Evolutionary conservation across 2,797 vertebrate species (phyloP), one percentile per base, ranked within the genome.

Genomic region (Gymnocypris eckloni): DNA sequence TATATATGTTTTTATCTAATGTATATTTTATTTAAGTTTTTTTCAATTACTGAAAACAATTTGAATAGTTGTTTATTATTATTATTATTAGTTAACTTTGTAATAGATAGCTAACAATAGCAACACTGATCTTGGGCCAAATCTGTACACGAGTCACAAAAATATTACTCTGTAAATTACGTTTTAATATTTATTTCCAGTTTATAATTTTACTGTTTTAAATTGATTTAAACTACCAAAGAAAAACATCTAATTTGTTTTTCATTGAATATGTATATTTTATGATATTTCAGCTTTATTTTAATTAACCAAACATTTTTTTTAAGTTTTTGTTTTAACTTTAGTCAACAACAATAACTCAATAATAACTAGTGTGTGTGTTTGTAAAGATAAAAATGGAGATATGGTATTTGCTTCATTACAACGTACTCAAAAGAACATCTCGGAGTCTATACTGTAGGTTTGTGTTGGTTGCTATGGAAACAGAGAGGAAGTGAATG

Each of bases 401-500:
- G 9, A 22, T 48, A 48, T 33, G 13, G 28, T 33, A 2, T 25
- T 45, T 28, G 25, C n/a, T 80, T 13, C 2, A 22, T 33, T 15
- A 28, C 25, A 25, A 66, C 48, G 33, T 16, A 25, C n/a, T 12
- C 22, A n/a, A 45, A 72, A 13, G 6, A 15, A 48, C 41, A 78
- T 37, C 76, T 41, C 18, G 12, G 33, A 33, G 33, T 33, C 33
- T 33, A 41, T 66, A 64, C 25, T 64, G 25, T 64, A 54, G 66
- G 43, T 54, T 61, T 77, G 41, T 85, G 61, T 66, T 43, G 54
- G 54, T 52, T 69, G 56, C 39, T 48, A 41, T 56, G 56, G 48
- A 80, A 67, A 81, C 77, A 11, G 50, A 13, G 67, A 80, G 54
- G 28, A 80, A 45, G 18, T 33, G 3, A 72, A n/a, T 79, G 9